Conservation (phyloP, 2,113 vertebrate genomes). For the Chiloscyllium plagiosum region DNA sequence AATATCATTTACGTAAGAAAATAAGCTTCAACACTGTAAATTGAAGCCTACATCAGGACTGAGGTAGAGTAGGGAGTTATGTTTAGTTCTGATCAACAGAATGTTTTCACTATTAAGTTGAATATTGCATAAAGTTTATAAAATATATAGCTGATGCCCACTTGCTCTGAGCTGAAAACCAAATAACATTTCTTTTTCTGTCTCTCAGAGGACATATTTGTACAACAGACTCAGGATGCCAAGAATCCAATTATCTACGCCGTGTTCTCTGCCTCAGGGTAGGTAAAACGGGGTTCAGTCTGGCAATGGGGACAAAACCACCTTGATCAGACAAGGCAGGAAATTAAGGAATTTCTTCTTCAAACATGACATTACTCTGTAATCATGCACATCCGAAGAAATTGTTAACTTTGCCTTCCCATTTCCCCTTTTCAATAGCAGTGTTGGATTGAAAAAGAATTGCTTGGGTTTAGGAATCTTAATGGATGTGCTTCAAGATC, state of each 20-base stretch:
- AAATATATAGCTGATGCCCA: background rate
- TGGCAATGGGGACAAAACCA: background rate
- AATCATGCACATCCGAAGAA: background rate
- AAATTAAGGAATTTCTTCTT: background rate
- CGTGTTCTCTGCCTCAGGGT: constrained; percentile 92
- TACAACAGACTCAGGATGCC: constrained; percentile 92
- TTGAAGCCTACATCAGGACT: background rate
- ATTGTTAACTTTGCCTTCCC: background rate
- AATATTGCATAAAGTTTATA: background rate
- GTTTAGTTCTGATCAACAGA: background rate
- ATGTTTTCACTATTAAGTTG: background rate
- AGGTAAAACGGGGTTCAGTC: constrained; percentile 46
- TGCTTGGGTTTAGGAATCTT: background rate
- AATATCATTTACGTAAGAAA: background rate
- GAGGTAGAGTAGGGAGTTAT: background rate
- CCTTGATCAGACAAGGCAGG: too few relatives aligned
- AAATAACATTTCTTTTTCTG: constrained; percentile 43
- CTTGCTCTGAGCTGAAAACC: background rate
- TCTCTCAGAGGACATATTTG: constrained; percentile 84
- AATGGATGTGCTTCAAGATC: background rate
- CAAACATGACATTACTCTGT: background rate
- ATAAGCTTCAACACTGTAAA: background rate
- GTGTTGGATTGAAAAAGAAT: background rate
- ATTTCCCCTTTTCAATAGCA: background rate
- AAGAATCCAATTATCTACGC: constrained; percentile 96